Evolutionary conservation across 2,797 vertebrate species (phyloP), one percentile per base, ranked within the genome.

Genomic region (Sylvia borin): DNA sequence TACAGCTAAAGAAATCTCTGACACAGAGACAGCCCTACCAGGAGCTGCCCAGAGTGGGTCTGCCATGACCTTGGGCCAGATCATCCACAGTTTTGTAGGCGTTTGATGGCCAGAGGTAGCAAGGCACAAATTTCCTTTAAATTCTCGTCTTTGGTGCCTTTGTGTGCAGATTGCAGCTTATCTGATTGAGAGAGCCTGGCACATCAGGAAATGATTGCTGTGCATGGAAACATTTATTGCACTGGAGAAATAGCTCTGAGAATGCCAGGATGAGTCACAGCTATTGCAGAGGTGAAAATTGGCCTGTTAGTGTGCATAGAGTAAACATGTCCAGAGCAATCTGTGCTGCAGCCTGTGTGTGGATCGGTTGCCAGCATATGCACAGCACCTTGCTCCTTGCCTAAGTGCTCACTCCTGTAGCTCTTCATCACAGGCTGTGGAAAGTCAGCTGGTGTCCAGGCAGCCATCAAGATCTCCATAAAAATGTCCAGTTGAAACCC

Each of bases 251-350:
- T 22, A 91, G n/a, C 62, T 86, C 70, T 47, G 84, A 91, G 85
- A 90, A 64, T 83, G 32, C 36, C 66, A 55, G 51, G 31, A 60
- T 90, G 70, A 94, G 64, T 77, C 82, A 91, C 58, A 92, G 47
- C 45, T 71, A 36, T 51, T 51, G 42, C 50, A 85, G 64, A 83
- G 45, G 78, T 91, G 62, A 68, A 92, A 90, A 81, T 0, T 36
- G 20, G 5, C 25, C 42, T 48, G 17, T 76, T 85, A 15, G 31
- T 64, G 36, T 51, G n/a, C 22, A 29, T 0, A 0, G 43, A 78
- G 47, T 22, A 61, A 58, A 58, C 5, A 10, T 15, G 40, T 58
- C 43, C 55, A 38, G 82, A 38, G 47, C 34, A 48, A 27, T 21
- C 31, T 55, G 55, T 0, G 3, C 66, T 75, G 70, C 66, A 88